A percentile compares a stretch with the other conserved stretches of the same genome.
Conservation (phyloP, 2,113 vertebrate genomes). For the Microtus richardsoni region DNA sequence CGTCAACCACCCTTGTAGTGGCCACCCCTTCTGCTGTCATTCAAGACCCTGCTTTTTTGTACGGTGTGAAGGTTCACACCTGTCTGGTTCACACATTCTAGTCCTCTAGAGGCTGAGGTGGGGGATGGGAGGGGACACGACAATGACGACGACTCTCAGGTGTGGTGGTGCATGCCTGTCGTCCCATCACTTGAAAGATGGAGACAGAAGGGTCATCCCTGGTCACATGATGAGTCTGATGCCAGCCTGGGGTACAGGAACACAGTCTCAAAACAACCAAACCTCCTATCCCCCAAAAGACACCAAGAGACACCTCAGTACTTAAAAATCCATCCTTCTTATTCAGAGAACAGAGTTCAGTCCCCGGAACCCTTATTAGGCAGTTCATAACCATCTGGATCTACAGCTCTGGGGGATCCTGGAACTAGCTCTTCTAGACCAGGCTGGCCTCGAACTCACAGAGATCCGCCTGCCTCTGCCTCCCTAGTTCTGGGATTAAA, state of each 20-base stretch:
- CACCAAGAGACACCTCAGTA: not conserved
- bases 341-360: not conserved
- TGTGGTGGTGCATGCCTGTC: not conserved
- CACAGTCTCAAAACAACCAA: not conserved
- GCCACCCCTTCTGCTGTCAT: no score
- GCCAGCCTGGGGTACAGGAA: not conserved
- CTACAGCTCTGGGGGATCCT: not conserved
- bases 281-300: not conserved
- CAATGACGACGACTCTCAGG: no score
- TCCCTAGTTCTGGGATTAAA: no score
- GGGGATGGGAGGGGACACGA: no score
- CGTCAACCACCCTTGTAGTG: no score
- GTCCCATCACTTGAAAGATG: not conserved
- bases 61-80: not conserved
- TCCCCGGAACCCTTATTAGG: not conserved
- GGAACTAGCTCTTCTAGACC: no score
- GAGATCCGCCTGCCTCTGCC: no score
- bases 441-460: no score
- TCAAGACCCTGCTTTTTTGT: not conserved
- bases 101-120: not conserved
- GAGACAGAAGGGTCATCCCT: not conserved
- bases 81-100: no score
- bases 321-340: not conserved
- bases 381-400: not conserved
- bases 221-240: not conserved